Conservation (phyloP, 2,113 vertebrate genomes). For the Xenus cinereus region DNA sequence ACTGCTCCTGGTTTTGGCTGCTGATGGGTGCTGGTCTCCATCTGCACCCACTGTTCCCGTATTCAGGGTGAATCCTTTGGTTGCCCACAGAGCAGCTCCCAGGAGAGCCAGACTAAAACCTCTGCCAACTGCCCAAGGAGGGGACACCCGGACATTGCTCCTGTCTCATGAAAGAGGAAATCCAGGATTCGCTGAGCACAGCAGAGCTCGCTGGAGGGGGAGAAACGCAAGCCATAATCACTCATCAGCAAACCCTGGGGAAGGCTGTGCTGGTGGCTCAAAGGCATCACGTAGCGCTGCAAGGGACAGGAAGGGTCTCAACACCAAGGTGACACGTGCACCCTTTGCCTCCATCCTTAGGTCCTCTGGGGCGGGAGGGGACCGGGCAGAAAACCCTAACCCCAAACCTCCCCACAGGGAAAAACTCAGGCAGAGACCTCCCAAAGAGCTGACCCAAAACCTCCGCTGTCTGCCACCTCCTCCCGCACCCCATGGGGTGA, state of each 20-base stretch:
- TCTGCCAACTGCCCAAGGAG: neutral
- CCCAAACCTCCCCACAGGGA: fast-evolving
- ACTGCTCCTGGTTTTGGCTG: neutral
- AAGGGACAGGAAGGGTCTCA: neutral
- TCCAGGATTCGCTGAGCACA: neutral
- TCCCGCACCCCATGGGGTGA: neutral
- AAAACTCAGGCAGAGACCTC: neutral
- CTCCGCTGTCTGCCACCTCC: neutral
- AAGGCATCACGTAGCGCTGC: neutral
- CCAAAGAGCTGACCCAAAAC: neutral
- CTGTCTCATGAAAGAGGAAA: neutral
- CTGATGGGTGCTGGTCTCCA: neutral
- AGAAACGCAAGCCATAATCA: neutral
- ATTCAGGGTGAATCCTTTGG: neutral
- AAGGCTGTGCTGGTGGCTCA: neutral
- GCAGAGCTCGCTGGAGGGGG: neutral
- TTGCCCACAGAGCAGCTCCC: neutral
- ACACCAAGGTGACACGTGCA: neutral
- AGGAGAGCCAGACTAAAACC: neutral
- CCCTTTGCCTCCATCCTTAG: neutral
- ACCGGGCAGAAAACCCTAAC: neutral
- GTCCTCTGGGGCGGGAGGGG: neutral
- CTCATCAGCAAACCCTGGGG: neutral
- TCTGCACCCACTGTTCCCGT: neutral
- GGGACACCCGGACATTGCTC: neutral